A percentile compares a stretch with the other conserved stretches of the same genome.
Conservation (phyloP, 2,797 vertebrate genomes). For the Rhinichthys osculus region DNA sequence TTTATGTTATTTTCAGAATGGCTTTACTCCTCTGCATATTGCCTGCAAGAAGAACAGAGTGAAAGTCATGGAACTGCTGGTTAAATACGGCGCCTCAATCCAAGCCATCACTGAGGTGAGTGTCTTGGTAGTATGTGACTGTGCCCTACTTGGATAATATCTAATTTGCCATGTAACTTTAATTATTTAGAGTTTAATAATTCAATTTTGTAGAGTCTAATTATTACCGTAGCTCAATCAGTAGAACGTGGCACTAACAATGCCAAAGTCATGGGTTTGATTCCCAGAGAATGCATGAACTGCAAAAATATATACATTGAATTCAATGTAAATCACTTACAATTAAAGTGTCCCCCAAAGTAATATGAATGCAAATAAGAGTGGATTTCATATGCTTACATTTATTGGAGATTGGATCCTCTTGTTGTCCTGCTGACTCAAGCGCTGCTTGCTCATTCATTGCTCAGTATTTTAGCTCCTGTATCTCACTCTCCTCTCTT, state of each 20-base stretch:
- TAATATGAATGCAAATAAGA: neutral
- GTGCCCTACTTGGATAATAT: neutral
- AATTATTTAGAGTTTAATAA: neutral
- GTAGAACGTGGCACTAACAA: neutral
- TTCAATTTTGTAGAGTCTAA: neutral
- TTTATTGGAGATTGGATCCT: neutral
- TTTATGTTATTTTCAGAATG: slow-evolving; percentile 83
- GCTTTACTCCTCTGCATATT: slow-evolving; percentile 98
- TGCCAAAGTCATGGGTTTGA: neutral
- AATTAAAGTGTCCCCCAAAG: neutral
- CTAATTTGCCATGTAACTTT: neutral
- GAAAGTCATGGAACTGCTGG: slow-evolving; percentile 98
- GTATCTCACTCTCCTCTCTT: neutral
- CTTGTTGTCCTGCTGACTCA: neutral
- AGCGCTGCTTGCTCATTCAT: neutral
- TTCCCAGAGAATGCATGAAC: neutral
- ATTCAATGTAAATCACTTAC: neutral
- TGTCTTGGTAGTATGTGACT: neutral
- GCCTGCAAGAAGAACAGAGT: slow-evolving; percentile 99
- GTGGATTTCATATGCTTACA: neutral
- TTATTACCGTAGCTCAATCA: neutral
- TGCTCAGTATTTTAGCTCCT: neutral
- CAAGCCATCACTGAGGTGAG: slow-evolving; percentile 97
- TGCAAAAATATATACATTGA: neutral
- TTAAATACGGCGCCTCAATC: slow-evolving; percentile 98